Conservation (phyloP, 1,140 invertebrate genomes). For the Pseudomyrmex flavicornis region DNA sequence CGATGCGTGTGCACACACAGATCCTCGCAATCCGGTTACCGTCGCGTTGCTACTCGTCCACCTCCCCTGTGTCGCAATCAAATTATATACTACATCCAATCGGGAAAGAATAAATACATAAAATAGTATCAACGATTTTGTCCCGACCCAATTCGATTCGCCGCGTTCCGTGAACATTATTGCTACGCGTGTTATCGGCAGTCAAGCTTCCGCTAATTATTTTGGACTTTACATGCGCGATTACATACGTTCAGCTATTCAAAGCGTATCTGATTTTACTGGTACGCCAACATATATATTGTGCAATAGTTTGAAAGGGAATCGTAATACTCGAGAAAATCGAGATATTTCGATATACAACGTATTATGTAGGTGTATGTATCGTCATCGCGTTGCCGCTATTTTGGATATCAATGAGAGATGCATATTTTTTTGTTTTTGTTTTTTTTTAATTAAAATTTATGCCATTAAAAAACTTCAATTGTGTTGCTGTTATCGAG, state of each 20-base stretch:
- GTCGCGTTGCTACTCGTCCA: conserved; percentile 5
- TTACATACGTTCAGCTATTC: conserved; percentile 40
- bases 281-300: background rate
- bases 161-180: conserved; percentile 20
- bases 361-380: background rate
- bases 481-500: background rate
- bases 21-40: conserved; percentile 29
- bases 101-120: conserved; percentile 32
- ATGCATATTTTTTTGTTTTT: too few relatives aligned
- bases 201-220: conserved; percentile 43
- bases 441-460: too few relatives aligned
- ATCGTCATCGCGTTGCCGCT: background rate
- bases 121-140: conserved; percentile 47
- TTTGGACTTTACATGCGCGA: conserved; percentile 47
- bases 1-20: background rate
- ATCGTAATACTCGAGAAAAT: conserved; percentile 18
- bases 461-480: background rate
- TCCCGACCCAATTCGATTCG: conserved; percentile 28
- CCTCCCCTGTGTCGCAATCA: conserved; percentile 49
- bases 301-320: background rate
- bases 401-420: background rate
- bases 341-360: background rate
- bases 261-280: conserved; percentile 32
- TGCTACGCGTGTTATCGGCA: conserved; percentile 39
- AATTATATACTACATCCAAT: conserved; percentile 64